Evolutionary conservation across 2,113 vertebrate species (phyloP).

Genomic region (Tursiops truncatus): DNA sequence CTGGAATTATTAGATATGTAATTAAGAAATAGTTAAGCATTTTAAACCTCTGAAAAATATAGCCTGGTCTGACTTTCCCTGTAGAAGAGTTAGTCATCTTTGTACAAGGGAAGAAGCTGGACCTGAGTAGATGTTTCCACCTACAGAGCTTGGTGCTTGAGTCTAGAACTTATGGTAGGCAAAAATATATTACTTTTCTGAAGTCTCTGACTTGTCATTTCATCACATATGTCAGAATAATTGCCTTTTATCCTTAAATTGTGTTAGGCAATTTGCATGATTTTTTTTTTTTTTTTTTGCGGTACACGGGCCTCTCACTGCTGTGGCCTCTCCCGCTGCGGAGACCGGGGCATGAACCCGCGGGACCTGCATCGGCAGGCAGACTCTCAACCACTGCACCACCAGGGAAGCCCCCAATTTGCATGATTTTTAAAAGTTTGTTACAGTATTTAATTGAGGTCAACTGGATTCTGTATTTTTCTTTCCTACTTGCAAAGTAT

Average conservation of each 20-base stretch:
- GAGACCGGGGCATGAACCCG: no score
- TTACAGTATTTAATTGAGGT: background rate
- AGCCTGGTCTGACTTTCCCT: background rate
- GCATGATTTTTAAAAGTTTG: background rate
- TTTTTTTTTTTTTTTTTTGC: background rate
- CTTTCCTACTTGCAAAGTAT: background rate
- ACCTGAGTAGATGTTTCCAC: background rate
- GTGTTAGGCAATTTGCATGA: background rate
- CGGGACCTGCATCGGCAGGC: no score
- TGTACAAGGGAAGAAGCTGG: background rate
- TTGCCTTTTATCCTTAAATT: background rate
- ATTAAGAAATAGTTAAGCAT: slow-evolving; percentile 20
- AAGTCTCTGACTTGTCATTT: background rate
- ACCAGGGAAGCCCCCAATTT: background rate
- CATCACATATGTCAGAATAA: background rate
- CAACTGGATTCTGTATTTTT: slow-evolving; percentile 24
- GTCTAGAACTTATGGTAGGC: background rate
- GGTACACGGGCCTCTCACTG: no score
- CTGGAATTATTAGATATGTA: background rate
- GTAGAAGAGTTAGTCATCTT: background rate
- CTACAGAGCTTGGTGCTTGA: background rate
- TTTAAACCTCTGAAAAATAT: slow-evolving; percentile 5
- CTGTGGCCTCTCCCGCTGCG: no score
- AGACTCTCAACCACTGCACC: no score
- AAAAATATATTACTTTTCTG: slow-evolving; percentile 14